Base-by-base conservation (phyloP, 2,113 vertebrate species). In the Catharus minimus region DNA sequence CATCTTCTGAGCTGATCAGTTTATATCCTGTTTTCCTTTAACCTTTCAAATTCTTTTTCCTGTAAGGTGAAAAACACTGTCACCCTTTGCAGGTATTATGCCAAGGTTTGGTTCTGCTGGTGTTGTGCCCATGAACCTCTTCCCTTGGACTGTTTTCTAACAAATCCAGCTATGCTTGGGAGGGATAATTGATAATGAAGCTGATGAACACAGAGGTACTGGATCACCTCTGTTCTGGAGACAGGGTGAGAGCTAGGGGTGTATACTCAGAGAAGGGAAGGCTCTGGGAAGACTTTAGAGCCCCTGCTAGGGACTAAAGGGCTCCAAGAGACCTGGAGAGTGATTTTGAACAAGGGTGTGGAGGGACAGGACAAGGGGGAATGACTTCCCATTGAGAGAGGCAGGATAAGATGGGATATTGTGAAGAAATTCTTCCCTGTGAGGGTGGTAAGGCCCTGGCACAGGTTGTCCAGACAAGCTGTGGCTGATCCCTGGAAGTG, bases 151-250 rank as follows among this genome's bases (percentile, higher is more conserved):
- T 60, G 33, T 64, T 93, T 95, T 94, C 91, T 92, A 52, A 82
- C 81, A 95, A 95, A 90, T 78, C 94, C 86, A 81, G 85, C 83
- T 84, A 61, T 41, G 91, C 78, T 71, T 76, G 94, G 86, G 85
- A 96, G 89, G 74, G 91, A 66, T 92, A 50, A 27, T 50, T 9
- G n/a, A 60, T 88, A 93, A 96, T 75, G 41, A 87, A 95, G 93
- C 76, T 88, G 88, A 94, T 56, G 90, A 64, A 68, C 33, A 46
- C 0, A 3, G 55, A 50, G 15, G 7, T 44, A 38, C 38, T 53
- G 38, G 38, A 67, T 27, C 21, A 18, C 7, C 38, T 44, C 38
- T 76, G n/a, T n/a, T 53, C 39, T 61, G n/a, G n/a, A 60, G 18
- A 68, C 32, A 58, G 21, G 38, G 26, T 58, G 46, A 52, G 53